Conservation (phyloP, 1,140 invertebrate species). For the Leptoteleia sp. region DNA sequence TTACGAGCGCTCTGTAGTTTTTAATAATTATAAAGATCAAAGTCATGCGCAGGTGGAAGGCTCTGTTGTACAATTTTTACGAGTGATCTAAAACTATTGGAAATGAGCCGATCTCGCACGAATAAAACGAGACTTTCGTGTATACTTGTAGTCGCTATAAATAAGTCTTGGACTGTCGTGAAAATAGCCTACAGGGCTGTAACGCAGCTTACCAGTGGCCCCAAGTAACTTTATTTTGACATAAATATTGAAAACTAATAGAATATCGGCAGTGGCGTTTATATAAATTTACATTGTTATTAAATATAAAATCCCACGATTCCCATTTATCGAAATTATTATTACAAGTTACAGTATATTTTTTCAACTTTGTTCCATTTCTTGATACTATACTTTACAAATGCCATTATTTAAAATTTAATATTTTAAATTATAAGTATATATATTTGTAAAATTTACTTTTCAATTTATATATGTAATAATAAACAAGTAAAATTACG, state of each 20-base stretch:
- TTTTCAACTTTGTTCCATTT: no score
- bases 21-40: conserved; percentile 1
- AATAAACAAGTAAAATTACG: no score
- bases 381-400: no score
- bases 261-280: conserved; percentile 6
- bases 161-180: conserved; percentile 72
- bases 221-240: conserved; percentile 37
- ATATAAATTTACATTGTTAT: conserved; percentile 1
- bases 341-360: no score
- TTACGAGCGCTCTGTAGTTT: no score
- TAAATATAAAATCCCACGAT: no score
- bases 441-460: no score
- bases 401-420: no score
- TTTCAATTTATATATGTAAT: no score
- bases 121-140: conserved; percentile 73
- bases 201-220: conserved; percentile 55
- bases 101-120: conserved; percentile 60
- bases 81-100: conserved; percentile 54
- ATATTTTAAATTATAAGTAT: no score
- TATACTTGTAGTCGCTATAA: conserved; percentile 73
- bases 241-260: conserved; percentile 46
- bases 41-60: conserved; percentile 30
- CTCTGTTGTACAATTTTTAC: conserved; percentile 35
- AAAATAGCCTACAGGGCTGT: conserved; percentile 77
- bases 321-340: no score